These are phyloP conservation scores for Salvelinus alpinus DNA, from an alignment of 2,113 vertebrate species.

Conservation along the genomic window DNA sequence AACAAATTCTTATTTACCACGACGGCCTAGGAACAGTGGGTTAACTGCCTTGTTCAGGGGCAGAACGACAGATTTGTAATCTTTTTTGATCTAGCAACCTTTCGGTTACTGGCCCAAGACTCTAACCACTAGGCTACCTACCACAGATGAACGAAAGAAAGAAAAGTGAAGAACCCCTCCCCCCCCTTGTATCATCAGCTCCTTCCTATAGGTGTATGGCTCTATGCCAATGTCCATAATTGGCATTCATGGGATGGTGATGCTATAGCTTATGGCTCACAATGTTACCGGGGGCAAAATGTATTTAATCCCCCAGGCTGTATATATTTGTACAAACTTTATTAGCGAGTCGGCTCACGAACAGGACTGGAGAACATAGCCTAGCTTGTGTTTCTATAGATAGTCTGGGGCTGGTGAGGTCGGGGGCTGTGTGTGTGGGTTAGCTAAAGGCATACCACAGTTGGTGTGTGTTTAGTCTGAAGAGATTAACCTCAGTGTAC, in stretches of 20 bases:
- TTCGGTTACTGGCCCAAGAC: no score
- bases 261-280: not conserved
- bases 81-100: no score
- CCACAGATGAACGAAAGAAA: not conserved
- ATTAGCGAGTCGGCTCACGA: not conserved
- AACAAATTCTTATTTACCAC: no score
- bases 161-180: not conserved
- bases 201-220: not conserved
- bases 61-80: no score
- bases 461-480: conserved; percentile 5
- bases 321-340: not conserved
- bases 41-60: no score
- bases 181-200: not conserved
- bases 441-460: not conserved
- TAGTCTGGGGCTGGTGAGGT: not conserved
- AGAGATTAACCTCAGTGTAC: not conserved
- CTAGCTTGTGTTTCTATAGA: not conserved
- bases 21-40: no score
- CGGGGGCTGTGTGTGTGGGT: not conserved
- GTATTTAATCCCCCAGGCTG: not conserved
- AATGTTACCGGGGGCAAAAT: not conserved
- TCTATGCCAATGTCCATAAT: not conserved
- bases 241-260: not conserved
- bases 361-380: not conserved
- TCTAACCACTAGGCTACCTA: no score